Evolutionary conservation across 2,888 invertebrate species (phyloP).

Genomic region (Epistrophella euchroma): DNA sequence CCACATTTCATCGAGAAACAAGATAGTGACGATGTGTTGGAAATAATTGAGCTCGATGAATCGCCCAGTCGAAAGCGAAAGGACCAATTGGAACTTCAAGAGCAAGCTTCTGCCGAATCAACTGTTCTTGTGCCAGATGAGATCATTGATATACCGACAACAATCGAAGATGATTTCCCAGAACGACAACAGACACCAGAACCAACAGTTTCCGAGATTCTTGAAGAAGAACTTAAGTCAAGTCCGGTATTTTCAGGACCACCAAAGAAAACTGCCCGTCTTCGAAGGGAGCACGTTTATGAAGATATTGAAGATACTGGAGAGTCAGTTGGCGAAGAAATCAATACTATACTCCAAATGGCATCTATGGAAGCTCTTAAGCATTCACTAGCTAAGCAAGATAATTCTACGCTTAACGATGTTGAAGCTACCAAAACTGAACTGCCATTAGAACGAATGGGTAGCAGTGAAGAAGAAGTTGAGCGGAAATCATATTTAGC

Average conservation of each 20-base stretch:
- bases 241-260: conserved; percentile 72
- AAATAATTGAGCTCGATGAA: conserved; percentile 83
- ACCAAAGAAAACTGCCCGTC: conserved; percentile 83
- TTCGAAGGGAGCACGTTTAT: conserved; percentile 87
- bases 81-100: conserved; percentile 67
- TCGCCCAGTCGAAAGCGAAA: conserved; percentile 83
- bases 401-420: conserved; percentile 84
- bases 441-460: conserved; percentile 82
- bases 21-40: conserved; percentile 83
- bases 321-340: conserved; percentile 68
- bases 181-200: conserved; percentile 77
- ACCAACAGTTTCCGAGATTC: conserved; percentile 84
- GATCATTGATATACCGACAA: conserved; percentile 80
- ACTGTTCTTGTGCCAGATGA: conserved; percentile 82
- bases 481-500: conserved; percentile 79
- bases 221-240: conserved; percentile 71
- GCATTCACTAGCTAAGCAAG: conserved; percentile 81
- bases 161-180: conserved; percentile 30
- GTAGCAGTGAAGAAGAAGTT: conserved; percentile 83
- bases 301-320: conserved; percentile 85
- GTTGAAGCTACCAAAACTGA: conserved; percentile 84
- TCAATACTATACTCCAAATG: conserved; percentile 79
- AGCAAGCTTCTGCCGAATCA: conserved; percentile 75
- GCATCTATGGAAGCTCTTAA: conserved; percentile 81
- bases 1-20: conserved; percentile 84